Evolutionary conservation across 2,888 invertebrate species (phyloP).

Genomic region (Agrenia bidenticulata): DNA sequence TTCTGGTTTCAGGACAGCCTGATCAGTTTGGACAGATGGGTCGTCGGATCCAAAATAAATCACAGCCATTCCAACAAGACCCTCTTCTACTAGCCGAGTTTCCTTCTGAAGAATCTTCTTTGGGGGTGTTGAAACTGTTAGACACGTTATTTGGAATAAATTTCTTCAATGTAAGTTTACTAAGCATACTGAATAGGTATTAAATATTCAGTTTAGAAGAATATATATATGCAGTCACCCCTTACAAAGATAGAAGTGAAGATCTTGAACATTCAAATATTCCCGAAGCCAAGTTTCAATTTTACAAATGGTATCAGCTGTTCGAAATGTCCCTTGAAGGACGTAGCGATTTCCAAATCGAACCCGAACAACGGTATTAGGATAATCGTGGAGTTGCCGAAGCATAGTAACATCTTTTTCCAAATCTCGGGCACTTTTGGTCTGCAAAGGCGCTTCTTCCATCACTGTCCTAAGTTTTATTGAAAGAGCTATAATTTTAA

Average conservation of each 20-base stretch:
- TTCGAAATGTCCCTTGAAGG: slow-evolving; percentile 80
- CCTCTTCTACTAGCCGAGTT: slow-evolving; percentile 68
- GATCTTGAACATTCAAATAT: slow-evolving; percentile 67
- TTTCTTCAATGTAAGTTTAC: neutral
- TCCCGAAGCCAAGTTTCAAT: slow-evolving; percentile 73
- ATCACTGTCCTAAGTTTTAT: slow-evolving; percentile 63
- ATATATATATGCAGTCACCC: too few species aligned
- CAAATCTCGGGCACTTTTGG: slow-evolving; percentile 65
- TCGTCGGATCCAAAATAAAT: slow-evolving; percentile 66
- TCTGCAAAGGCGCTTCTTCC: slow-evolving; percentile 74
- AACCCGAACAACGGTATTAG: slow-evolving; percentile 71
- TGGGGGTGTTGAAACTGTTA: slow-evolving; percentile 81
- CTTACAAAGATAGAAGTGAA: slow-evolving; percentile 79
- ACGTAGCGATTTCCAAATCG: slow-evolving; percentile 84
- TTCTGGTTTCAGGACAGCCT: slow-evolving; percentile 19
- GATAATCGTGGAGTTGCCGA: slow-evolving; percentile 42
- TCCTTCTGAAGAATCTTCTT: slow-evolving; percentile 67
- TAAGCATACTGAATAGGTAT: too few species aligned
- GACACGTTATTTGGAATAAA: too few species aligned
- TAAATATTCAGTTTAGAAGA: too few species aligned
- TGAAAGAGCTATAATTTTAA: too few species aligned
- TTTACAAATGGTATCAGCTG: slow-evolving; percentile 70
- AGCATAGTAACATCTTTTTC: slow-evolving; percentile 57
- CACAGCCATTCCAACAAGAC: slow-evolving; percentile 75
- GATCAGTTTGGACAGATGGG: slow-evolving; percentile 16